Evolutionary conservation across 2,113 vertebrate genomes (phyloP).

Genomic region (Erinaceus europaeus): DNA sequence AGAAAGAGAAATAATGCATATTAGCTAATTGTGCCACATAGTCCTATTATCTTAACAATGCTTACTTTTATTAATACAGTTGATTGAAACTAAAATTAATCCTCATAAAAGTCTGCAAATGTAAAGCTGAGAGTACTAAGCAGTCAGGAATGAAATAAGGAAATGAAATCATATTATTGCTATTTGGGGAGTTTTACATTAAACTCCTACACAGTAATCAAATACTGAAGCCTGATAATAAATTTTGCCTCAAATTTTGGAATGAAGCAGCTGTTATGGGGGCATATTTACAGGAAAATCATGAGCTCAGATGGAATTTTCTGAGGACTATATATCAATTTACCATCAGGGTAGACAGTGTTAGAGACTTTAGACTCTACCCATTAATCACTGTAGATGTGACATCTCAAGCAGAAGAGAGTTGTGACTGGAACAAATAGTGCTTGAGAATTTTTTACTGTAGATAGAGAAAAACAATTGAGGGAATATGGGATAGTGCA

Average conservation of each 20-base stretch:
- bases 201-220: constrained; percentile 48
- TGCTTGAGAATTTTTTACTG: constrained; percentile 14
- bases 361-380: background rate
- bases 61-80: constrained; percentile 47
- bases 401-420: constrained; percentile 28
- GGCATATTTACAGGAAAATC: constrained; percentile 42
- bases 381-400: constrained; percentile 59
- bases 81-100: constrained; percentile 49
- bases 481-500: background rate
- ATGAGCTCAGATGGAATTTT: constrained; percentile 53
- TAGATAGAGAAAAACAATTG: background rate
- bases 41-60: constrained; percentile 48
- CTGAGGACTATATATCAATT: constrained; percentile 56
- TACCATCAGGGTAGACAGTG: background rate
- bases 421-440: constrained; percentile 27
- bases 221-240: constrained; percentile 41
- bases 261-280: background rate
- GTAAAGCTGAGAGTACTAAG: constrained; percentile 37
- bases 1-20: constrained; percentile 7
- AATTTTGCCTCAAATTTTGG: constrained; percentile 51
- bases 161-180: background rate
- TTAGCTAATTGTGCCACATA: constrained; percentile 49
- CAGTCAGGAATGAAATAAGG: constrained; percentile 11
- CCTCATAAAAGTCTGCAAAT: constrained; percentile 19
- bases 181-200: constrained; percentile 58